Conservation (phyloP, 2,797 vertebrate genomes). For the Erethizon dorsatum region DNA sequence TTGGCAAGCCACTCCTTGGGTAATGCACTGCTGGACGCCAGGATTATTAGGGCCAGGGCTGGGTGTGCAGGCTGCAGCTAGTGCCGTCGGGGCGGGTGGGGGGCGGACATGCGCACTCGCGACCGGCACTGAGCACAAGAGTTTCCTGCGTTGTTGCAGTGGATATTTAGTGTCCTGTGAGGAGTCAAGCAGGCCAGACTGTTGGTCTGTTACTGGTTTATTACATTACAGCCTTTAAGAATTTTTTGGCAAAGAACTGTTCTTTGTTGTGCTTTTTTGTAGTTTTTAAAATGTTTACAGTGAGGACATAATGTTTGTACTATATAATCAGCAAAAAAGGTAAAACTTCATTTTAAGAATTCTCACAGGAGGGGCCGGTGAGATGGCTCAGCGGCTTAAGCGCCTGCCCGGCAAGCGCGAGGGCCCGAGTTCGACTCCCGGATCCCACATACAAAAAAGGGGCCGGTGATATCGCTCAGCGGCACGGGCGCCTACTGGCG, state of each 20-base stretch:
- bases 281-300: not conserved
- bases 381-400: too few relatives aligned
- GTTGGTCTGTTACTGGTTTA: accelerated
- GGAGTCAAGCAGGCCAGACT: accelerated
- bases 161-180: accelerated
- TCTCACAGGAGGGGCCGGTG: too few relatives aligned
- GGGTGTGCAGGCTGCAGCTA: too few relatives aligned
- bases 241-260: not conserved
- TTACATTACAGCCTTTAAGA: not conserved
- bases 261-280: accelerated
- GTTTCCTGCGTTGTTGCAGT: accelerated
- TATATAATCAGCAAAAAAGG: not conserved
- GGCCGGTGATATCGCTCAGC: too few relatives aligned
- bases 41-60: not conserved
- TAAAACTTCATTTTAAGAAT: not conserved
- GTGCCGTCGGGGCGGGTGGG: accelerated
- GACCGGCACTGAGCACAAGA: accelerated
- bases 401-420: too few relatives aligned
- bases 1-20: conserved; percentile 95
- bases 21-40: conserved; percentile 70
- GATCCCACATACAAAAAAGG: too few relatives aligned
- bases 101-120: accelerated
- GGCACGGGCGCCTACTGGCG: too few relatives aligned
- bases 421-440: too few relatives aligned
- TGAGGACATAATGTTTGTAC: not conserved